Base-by-base conservation (phyloP, 2,888 invertebrate genomes). In the Synanthedon myopaeformis region DNA sequence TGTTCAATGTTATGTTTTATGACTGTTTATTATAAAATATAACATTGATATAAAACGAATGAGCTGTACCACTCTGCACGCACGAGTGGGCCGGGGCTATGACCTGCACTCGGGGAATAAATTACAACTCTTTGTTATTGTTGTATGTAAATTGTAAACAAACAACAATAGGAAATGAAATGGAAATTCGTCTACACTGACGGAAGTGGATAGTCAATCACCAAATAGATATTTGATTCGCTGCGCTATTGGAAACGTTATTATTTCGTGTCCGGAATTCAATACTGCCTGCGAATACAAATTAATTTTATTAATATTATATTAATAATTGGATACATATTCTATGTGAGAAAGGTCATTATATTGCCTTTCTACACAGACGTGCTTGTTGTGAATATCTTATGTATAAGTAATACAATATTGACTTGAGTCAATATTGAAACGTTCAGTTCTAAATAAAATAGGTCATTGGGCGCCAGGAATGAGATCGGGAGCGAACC, bases 391-490 rank as follows among this genome's bases (percentile, higher is more conserved):
- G 35, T 35, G 8, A 10, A 35, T 35, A 8, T 0, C 5, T 35
- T 28, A 8, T 28, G 23, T 23, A 23, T 23, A 23, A 23, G 5
- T 23, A 23, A 23, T 23, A 23, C 5, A 23, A 23, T 23, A 23
- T 23, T 23, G 5, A 23, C 23, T 23, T 23, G 35, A 35, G n/a
- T 14, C 78, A 6, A 35, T 35, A n/a, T n/a, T n/a, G 35, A 8
- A 8, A 35, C 79, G 61, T 53, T 59, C 60, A 63, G 57, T 56
- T 55, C 60, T 59, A 23, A 66, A 55, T 56, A 60, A 64, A 35
- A 77, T 70, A 76, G 76, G 61, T 66, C 70, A 73, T 64, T 69
- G 69, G 61, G 61, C 67, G 56, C 58, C 57, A 66, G 75, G 76
- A 70, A 80, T 76, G 69, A 62, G 58, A 59, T 60, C 55, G 61